These are phyloP conservation scores for Ophthalmotilapia sp. DNA, from an alignment of 2,113 vertebrate species.

Conservation along the genomic window DNA sequence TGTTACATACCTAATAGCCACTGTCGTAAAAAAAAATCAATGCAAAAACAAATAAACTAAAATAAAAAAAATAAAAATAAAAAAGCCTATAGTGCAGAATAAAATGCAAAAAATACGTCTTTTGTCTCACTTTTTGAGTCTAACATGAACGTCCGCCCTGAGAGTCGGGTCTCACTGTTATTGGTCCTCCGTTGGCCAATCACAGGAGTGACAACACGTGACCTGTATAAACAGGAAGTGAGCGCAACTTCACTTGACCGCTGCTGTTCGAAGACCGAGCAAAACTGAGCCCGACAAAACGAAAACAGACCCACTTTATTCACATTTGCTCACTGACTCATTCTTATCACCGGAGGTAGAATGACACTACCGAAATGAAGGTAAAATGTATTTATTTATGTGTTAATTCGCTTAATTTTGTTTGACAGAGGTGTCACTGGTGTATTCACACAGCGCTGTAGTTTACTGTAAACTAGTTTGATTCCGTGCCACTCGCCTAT, in stretches of 20 bases:
- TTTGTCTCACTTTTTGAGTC: background rate
- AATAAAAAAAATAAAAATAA: background rate
- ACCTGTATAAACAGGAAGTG: conserved; percentile 55
- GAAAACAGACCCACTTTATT: background rate
- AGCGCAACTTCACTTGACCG: background rate
- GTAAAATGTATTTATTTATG: background rate
- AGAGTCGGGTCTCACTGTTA: background rate
- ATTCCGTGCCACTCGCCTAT: background rate
- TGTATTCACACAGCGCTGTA: background rate
- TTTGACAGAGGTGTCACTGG: background rate
- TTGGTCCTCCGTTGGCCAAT: conserved; percentile 37
- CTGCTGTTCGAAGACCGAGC: background rate
- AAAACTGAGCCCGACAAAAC: background rate
- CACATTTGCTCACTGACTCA: rapidly evolving
- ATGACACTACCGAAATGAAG: background rate
- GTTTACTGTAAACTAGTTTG: background rate
- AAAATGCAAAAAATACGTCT: conserved; percentile 28
- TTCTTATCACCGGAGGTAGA: background rate
- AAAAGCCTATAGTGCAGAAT: conserved; percentile 53
- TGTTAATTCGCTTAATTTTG: background rate
- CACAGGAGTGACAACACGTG: background rate
- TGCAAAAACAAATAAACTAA: conserved; percentile 4
- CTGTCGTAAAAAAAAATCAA: conserved; percentile 57
- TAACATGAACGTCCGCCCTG: background rate
- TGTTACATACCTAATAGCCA: conserved; percentile 38